Percentiles rank a stretch among this genome's conserved stretches.
Evolutionary conservation across 1,140 invertebrate genomes (phyloP).

Genomic region (Brachionus manjavacas): DNA sequence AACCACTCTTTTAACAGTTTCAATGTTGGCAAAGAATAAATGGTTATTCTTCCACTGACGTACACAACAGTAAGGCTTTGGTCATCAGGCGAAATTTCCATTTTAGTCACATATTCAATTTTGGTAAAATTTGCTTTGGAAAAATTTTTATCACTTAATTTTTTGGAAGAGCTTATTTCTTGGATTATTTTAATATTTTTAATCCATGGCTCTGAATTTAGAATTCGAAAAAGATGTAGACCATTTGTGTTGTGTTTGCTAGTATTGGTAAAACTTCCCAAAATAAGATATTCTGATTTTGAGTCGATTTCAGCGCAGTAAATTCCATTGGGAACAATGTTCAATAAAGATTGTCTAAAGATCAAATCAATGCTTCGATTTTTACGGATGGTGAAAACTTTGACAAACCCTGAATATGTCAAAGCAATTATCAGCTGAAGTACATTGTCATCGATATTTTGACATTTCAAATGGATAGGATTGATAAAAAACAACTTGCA

Average conservation of each 20-base stretch:
- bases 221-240: not conserved
- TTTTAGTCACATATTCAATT: slow-evolving; percentile 20
- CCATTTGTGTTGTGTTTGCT: slow-evolving; percentile 1
- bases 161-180: not conserved
- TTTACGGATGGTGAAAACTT: not conserved
- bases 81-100: slow-evolving; percentile 24
- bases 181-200: slow-evolving; percentile 17
- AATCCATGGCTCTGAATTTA: slow-evolving; percentile 35
- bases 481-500: slow-evolving; percentile 12
- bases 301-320: slow-evolving; percentile 28
- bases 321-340: slow-evolving; percentile 19
- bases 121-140: slow-evolving; percentile 22
- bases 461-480: not conserved
- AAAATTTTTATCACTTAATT: slow-evolving; percentile 29
- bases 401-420: slow-evolving; percentile 29
- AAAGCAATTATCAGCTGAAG: not conserved
- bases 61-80: slow-evolving; percentile 45
- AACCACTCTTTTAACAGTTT: slow-evolving; percentile 35
- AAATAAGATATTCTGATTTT: slow-evolving; percentile 22
- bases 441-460: not conserved
- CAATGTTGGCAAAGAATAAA: slow-evolving; percentile 14
- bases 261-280: slow-evolving; percentile 14
- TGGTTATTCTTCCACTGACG: slow-evolving; percentile 15
- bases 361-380: not conserved
- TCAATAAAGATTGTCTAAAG: not conserved